These are phyloP conservation scores for Anorthoa munda DNA, from an alignment of 2,888 invertebrate genomes.

Conservation along the genomic window DNA sequence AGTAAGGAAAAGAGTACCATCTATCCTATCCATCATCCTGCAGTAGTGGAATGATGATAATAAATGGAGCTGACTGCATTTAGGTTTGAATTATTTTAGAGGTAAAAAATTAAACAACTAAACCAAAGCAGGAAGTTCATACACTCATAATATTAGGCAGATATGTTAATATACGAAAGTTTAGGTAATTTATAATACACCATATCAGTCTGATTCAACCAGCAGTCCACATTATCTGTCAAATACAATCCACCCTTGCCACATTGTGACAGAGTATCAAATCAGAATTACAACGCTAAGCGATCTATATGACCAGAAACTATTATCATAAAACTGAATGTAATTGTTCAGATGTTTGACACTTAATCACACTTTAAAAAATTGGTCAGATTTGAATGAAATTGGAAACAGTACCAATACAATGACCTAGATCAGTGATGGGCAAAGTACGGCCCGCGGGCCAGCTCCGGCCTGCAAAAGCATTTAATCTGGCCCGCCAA, in stretches of 20 bases:
- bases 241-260: conserved; percentile 7
- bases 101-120: neutral
- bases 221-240: neutral
- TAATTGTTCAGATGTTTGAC: neutral
- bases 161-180: neutral
- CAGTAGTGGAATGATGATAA: neutral
- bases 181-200: conserved; percentile 7
- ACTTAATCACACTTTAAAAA: neutral
- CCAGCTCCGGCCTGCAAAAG: too few species aligned
- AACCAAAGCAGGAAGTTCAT: conserved; percentile 30
- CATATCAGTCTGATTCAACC: neutral
- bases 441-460: too few species aligned
- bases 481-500: too few species aligned
- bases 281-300: neutral
- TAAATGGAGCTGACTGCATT: neutral
- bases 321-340: neutral
- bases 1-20: too few species aligned
- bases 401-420: neutral
- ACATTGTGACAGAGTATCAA: neutral
- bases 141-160: neutral
- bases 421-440: too few species aligned
- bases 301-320: neutral
- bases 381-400: neutral
- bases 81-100: neutral
- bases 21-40: too few species aligned